Base-by-base conservation (phyloP, 2,113 vertebrate species). In the Notarius lentiginosus region DNA sequence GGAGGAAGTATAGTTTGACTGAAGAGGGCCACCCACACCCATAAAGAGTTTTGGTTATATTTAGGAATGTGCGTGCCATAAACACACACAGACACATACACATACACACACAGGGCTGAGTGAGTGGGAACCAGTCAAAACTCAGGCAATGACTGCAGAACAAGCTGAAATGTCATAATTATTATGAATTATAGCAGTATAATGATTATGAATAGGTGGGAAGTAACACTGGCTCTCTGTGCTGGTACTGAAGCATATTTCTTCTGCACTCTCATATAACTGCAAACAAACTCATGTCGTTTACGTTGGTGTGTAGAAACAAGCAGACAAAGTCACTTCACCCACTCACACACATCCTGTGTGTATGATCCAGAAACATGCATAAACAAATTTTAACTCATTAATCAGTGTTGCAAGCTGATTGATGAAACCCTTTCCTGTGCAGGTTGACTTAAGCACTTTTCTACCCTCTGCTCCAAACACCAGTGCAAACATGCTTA, bases 11-110 rank as follows among this genome's bases (percentile, higher is more conserved):
- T 30, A 82, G 61, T 60, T 87, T 72, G 30, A 80, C 68, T 77
- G 53, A 72, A 77, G 68, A 72, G 76, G 89, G 77, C 90, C 88
- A 89, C 90, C 90, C 88, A 90, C 47, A 84, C 84, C 66, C 53
- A 76, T 68, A 72, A 72, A 84, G 77, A 77, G 49, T 18, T 81
- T 82, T 49, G 70, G 58, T 80, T 82, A 63, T 30, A 49, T 72
- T 73, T 75, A 75, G 55, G 83, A 75, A 75, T 61, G 55, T 84
- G 68, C 76, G 68, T 82, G 68, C 82, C 85, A 85, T 73, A 84
- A 87, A 87, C 85, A 85, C 85, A 84, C 83, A 80, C 61, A 77
- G 81, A 76, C 75, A 79, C 68, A 80, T 79, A 76, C 75, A 87
- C 76, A 85, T 55, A 83, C n/a, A 77, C 15, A 82, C 47, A 81